These are phyloP conservation scores for Lepus americanus DNA, from an alignment of 2,113 vertebrate species.

Conservation along the genomic window DNA sequence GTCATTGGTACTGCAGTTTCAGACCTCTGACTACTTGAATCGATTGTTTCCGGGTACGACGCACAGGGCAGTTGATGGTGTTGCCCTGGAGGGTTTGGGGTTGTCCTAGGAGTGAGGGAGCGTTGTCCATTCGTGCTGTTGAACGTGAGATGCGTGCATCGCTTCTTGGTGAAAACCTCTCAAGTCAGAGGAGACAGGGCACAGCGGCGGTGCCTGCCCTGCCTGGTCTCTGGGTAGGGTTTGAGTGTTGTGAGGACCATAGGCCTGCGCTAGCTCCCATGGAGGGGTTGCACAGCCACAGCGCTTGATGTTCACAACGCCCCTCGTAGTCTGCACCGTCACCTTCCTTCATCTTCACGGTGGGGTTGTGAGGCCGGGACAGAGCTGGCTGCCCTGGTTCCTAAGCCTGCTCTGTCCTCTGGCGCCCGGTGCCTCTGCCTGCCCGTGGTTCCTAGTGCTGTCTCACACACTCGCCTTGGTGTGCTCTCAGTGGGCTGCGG, in stretches of 20 bases:
- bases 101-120: background rate
- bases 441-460: background rate
- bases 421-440: background rate
- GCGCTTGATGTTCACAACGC: background rate
- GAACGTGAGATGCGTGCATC: slow-evolving; percentile 19
- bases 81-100: background rate
- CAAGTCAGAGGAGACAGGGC: background rate
- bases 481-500: background rate
- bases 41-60: background rate
- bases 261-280: background rate
- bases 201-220: background rate
- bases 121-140: background rate
- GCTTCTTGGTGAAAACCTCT: slow-evolving; percentile 13
- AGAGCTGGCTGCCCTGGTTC: background rate
- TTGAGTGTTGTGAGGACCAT: slow-evolving; percentile 9
- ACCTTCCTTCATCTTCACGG: no score
- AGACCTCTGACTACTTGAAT: background rate
- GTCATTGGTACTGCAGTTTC: no score
- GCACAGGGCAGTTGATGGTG: background rate
- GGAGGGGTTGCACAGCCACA: background rate
- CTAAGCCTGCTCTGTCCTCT: background rate
- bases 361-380: no score
- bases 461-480: background rate
- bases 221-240: background rate
- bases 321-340: background rate